These are phyloP conservation scores for Bolinopsis microptera DNA, from an alignment of 37 sponge, comb jelly and placozoan genomes.

Conservation along the genomic window DNA sequence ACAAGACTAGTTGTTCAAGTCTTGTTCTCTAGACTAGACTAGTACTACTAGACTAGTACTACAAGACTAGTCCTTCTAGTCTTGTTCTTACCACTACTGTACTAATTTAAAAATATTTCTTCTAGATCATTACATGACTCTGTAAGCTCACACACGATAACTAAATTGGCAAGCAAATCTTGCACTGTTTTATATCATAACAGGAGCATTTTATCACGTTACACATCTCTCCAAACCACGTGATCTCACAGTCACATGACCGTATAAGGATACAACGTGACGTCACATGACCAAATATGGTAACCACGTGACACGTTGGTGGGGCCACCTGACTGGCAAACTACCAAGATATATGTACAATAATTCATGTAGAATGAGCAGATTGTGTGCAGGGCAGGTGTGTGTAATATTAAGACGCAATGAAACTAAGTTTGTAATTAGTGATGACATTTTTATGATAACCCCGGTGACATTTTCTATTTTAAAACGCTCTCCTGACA, in stretches of 20 bases:
- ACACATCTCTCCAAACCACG: not conserved
- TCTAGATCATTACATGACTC: too few species aligned
- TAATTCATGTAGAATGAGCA: not conserved
- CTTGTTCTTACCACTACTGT: too few species aligned
- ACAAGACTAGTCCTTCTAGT: too few species aligned
- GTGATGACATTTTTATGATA: not conserved
- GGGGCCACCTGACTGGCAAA: not conserved
- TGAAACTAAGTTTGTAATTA: too few species aligned
- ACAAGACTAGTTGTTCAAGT: too few species aligned
- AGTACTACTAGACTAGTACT: too few species aligned
- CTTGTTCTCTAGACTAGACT: too few species aligned
- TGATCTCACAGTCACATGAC: not conserved
- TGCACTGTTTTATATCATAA: not conserved
- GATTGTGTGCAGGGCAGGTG: not conserved
- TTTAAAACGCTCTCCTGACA: not conserved
- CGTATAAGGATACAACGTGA: not conserved
- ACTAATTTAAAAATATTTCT: too few species aligned
- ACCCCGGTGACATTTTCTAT: not conserved
- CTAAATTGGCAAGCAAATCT: not conserved
- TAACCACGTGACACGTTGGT: not conserved
- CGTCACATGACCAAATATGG: not conserved
- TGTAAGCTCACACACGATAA: not conserved
- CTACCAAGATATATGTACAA: not conserved
- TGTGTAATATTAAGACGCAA: too few species aligned
- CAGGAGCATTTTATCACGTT: not conserved